Evolutionary conservation across 1,140 invertebrate species (phyloP).

Genomic region (Scaptomyza pallida): DNA sequence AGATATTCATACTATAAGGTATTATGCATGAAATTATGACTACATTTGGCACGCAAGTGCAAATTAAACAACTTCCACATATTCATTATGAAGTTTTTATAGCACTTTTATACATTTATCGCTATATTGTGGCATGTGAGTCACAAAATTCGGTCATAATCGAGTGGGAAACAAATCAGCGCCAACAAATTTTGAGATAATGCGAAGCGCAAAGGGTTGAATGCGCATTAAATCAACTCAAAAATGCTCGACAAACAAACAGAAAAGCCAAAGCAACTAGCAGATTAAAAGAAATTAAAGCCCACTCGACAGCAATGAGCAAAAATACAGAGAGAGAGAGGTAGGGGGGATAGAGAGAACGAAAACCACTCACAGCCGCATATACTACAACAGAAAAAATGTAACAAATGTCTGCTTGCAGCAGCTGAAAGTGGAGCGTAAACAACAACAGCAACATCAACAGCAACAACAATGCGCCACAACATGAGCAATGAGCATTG

Average conservation of each 20-base stretch:
- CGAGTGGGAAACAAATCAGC: constrained; percentile 60
- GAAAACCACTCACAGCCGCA: constrained; percentile 1
- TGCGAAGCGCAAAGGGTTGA: not conserved
- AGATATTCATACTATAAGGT: not conserved
- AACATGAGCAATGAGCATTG: constrained; percentile 40
- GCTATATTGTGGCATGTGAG: constrained; percentile 33
- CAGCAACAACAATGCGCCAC: constrained; percentile 29
- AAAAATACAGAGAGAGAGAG: constrained; percentile 8
- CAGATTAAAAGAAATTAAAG: constrained; percentile 53
- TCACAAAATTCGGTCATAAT: constrained; percentile 49
- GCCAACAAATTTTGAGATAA: constrained; percentile 30
- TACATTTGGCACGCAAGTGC: constrained; percentile 36
- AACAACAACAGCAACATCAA: not conserved
- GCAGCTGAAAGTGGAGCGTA: constrained; percentile 32
- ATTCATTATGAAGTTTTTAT: constrained; percentile 30
- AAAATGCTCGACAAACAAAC: constrained; percentile 20
- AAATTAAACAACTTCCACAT: constrained; percentile 46
- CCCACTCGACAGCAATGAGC: constrained; percentile 33
- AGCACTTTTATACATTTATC: constrained; percentile 22
- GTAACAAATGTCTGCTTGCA: constrained; percentile 5
- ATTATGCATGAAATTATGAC: constrained; percentile 21
- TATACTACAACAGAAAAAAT: no score
- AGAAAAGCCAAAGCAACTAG: constrained; percentile 11
- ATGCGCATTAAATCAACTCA: constrained; percentile 32
- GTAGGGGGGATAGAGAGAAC: constrained; percentile 1